These are phyloP conservation scores for Ennomos fuscantarius DNA, from an alignment of 2,888 invertebrate species.

Conservation along the genomic window DNA sequence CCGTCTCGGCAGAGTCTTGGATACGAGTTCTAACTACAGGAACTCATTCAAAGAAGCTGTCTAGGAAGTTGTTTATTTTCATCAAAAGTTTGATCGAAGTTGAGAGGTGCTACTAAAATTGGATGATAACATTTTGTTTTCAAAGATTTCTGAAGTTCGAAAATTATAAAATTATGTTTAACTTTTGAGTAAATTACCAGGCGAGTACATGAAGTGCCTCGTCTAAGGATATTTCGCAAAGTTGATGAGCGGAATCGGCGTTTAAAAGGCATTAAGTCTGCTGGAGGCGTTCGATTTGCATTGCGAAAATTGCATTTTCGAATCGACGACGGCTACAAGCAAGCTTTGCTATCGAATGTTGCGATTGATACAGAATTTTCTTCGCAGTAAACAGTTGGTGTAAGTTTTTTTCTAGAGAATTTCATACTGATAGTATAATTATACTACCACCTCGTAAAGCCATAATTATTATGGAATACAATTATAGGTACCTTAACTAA, in stretches of 20 bases:
- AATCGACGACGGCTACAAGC: slow-evolving; percentile 65
- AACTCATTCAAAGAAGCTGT: slow-evolving; percentile 1
- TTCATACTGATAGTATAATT: too few relatives aligned
- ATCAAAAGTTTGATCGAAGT: slow-evolving; percentile 21
- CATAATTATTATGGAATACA: too few relatives aligned
- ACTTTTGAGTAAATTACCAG: slow-evolving; percentile 22
- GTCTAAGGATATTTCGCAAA: slow-evolving; percentile 61
- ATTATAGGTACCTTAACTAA: too few relatives aligned
- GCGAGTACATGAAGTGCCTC: slow-evolving; percentile 29
- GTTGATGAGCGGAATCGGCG: slow-evolving; percentile 76
- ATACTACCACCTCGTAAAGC: too few relatives aligned
- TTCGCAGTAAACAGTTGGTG: too few relatives aligned
- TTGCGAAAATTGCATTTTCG: slow-evolving; percentile 81
- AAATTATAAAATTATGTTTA: slow-evolving; percentile 22
- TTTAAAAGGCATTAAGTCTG: slow-evolving; percentile 81
- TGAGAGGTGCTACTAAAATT: slow-evolving; percentile 20
- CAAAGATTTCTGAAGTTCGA: slow-evolving; percentile 21
- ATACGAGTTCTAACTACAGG: background rate
- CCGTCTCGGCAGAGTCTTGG: background rate
- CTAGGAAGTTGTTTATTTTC: slow-evolving; percentile 29
- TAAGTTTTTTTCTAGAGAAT: too few relatives aligned
- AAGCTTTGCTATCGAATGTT: slow-evolving; percentile 62
- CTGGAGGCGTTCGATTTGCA: slow-evolving; percentile 79
- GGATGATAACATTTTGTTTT: slow-evolving; percentile 19
- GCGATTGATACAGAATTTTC: slow-evolving; percentile 61